Conservation (phyloP, 2,888 invertebrate genomes). For the Drosophila parthenogenetica region DNA sequence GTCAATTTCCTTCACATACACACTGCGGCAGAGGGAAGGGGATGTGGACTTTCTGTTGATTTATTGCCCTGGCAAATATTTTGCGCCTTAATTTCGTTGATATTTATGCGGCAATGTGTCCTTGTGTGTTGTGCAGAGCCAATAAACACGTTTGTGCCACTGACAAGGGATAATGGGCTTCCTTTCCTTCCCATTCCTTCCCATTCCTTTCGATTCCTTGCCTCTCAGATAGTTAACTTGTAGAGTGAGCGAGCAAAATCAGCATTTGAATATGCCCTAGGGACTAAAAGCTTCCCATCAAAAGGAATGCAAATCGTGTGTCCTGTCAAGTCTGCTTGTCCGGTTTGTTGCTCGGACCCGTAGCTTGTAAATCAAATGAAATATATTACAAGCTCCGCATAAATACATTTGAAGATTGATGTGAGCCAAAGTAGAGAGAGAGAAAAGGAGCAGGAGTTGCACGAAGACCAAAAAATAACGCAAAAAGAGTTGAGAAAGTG, state of each 20-base stretch:
- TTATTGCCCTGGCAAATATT: conserved; percentile 65
- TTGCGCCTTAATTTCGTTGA: conserved; percentile 77
- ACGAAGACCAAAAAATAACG: conserved; percentile 7
- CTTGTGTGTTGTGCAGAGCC: conserved; percentile 59
- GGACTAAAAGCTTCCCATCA: conserved; percentile 57
- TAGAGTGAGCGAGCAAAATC: conserved; percentile 45
- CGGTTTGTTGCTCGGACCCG: conserved; percentile 11
- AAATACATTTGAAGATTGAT: conserved; percentile 74
- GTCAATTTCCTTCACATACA: conserved; percentile 71
- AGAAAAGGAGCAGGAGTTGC: neutral
- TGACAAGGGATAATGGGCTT: conserved; percentile 81
- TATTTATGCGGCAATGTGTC: conserved; percentile 77
- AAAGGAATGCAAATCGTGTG: conserved; percentile 75
- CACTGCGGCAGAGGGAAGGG: conserved; percentile 3
- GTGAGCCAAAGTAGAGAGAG: conserved; percentile 26
- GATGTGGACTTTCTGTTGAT: conserved; percentile 42
- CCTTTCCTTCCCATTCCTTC: conserved; percentile 23
- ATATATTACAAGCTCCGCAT: conserved; percentile 68
- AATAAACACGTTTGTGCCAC: conserved; percentile 78
- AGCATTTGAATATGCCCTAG: conserved; percentile 77
- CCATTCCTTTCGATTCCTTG: no score
- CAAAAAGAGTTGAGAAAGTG: conserved; percentile 33
- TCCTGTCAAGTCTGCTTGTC: conserved; percentile 50
- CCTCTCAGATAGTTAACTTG: no score
- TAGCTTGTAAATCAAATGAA: conserved; percentile 77